phyloP scores from a whole-genome alignment of 2,797 vertebrate species.

The Serranus cabrilla region DNA sequence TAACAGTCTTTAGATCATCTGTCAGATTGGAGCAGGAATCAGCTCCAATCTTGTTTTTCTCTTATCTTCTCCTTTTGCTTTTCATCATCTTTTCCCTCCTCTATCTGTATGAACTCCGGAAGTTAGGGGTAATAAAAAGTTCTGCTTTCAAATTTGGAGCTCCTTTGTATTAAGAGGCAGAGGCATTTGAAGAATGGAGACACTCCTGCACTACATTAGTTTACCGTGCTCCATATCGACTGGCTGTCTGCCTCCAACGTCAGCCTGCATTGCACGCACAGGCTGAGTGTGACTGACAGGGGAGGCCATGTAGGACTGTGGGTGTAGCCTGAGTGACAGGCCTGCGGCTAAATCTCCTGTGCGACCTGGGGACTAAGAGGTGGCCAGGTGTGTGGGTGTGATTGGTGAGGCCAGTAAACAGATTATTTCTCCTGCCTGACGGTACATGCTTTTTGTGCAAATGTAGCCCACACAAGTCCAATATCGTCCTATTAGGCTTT shows the following conservation, averaged over 20 bases:
- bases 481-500: slow-evolving; percentile 13
- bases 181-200: slow-evolving; percentile 51
- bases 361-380: slow-evolving; percentile 59
- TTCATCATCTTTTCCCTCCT: slow-evolving; percentile 25
- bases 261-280: slow-evolving; percentile 25
- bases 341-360: slow-evolving; percentile 51
- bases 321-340: slow-evolving; percentile 66
- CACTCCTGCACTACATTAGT: slow-evolving; percentile 48
- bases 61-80: slow-evolving; percentile 42
- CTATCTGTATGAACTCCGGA: slow-evolving; percentile 22
- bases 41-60: slow-evolving; percentile 42
- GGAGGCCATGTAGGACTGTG: slow-evolving; percentile 51
- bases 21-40: slow-evolving; percentile 62
- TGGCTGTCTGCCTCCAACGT: slow-evolving; percentile 42
- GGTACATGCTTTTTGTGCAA: slow-evolving; percentile 33
- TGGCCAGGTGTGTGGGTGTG: slow-evolving; percentile 63
- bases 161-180: slow-evolving; percentile 30
- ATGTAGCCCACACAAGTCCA: slow-evolving; percentile 25
- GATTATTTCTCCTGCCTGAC: slow-evolving; percentile 48
- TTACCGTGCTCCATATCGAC: slow-evolving; percentile 46
- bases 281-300: slow-evolving; percentile 65
- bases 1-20: slow-evolving; percentile 59
- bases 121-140: slow-evolving; percentile 23
- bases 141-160: slow-evolving; percentile 20
- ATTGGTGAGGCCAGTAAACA: slow-evolving; percentile 56